These are phyloP conservation scores for Drosophila suzukii DNA, from an alignment of 1,140 invertebrate species.

Conservation along the genomic window DNA sequence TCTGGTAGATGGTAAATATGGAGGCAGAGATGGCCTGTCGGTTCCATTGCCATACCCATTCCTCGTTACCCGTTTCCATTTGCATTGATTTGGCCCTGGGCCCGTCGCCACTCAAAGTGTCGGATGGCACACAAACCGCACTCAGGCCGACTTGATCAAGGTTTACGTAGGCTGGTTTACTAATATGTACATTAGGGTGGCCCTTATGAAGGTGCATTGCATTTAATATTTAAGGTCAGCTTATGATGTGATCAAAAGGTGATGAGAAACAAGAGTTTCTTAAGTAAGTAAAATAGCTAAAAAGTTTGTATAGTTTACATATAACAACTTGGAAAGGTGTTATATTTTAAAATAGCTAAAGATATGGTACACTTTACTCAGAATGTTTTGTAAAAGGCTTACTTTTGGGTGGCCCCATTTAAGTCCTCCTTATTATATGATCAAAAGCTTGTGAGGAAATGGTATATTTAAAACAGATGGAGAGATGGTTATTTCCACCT, in stretches of 20 bases:
- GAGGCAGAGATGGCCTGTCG: conserved; percentile 9
- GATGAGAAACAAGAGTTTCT: too few species aligned
- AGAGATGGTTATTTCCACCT: not conserved
- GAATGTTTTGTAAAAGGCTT: too few species aligned
- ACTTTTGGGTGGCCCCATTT: too few species aligned
- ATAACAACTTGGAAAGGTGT: too few species aligned
- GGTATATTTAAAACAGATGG: not conserved
- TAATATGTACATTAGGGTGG: conserved; percentile 14
- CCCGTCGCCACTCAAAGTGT: conserved; percentile 51
- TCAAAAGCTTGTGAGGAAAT: too few species aligned
- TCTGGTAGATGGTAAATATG: not conserved
- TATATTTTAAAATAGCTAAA: too few species aligned
- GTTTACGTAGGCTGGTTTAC: not conserved
- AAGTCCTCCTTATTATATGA: too few species aligned
- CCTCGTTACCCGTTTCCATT: conserved; percentile 20
- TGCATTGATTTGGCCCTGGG: conserved; percentile 35
- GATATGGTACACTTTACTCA: too few species aligned
- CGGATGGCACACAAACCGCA: conserved; percentile 44
- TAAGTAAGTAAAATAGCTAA: too few species aligned
- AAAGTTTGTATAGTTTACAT: too few species aligned
- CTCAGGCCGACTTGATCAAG: conserved; percentile 19
- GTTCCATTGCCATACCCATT: not conserved
- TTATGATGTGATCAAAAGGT: not conserved
- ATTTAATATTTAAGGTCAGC: not conserved
- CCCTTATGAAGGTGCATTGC: not conserved